Conservation (phyloP, 30 jellyfish, hydroid and myxozoan species). For the Chironex yamaguchii region DNA sequence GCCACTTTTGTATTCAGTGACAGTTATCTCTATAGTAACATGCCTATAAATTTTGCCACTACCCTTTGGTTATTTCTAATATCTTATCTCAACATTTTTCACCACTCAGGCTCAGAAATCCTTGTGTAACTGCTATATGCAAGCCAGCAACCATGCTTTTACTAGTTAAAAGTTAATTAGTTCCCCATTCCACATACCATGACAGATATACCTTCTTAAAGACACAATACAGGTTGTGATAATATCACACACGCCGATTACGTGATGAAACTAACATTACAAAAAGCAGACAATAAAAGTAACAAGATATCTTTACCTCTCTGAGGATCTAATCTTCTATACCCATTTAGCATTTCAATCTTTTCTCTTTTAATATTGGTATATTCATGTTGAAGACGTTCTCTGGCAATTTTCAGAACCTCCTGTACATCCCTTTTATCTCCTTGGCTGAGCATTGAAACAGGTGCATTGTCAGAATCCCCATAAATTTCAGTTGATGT, state of each 20-base stretch:
- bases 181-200: no score
- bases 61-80: no score
- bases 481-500: slow-evolving; percentile 70
- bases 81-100: no score
- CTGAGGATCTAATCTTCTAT: slow-evolving; percentile 94
- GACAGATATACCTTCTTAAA: no score
- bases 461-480: slow-evolving; percentile 73
- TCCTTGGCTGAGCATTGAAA: slow-evolving; percentile 56
- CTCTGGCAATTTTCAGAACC: slow-evolving; percentile 56
- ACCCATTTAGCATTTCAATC: slow-evolving; percentile 75
- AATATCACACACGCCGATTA: no score
- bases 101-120: no score
- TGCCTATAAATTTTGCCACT: no score
- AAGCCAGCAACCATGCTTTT: no score
- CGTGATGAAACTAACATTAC: not conserved
- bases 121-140: no score
- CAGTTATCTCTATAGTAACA: no score
- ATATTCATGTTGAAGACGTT: slow-evolving; percentile 60
- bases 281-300: not conserved
- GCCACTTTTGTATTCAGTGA: no score
- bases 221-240: no score
- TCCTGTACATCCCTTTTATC: slow-evolving; percentile 77
- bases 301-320: slow-evolving; percentile 71
- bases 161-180: not conserved
- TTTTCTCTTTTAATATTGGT: not conserved